phyloP scores from a whole-genome alignment of 2,888 invertebrate genomes.

The Dorcus parallelipipedus region DNA sequence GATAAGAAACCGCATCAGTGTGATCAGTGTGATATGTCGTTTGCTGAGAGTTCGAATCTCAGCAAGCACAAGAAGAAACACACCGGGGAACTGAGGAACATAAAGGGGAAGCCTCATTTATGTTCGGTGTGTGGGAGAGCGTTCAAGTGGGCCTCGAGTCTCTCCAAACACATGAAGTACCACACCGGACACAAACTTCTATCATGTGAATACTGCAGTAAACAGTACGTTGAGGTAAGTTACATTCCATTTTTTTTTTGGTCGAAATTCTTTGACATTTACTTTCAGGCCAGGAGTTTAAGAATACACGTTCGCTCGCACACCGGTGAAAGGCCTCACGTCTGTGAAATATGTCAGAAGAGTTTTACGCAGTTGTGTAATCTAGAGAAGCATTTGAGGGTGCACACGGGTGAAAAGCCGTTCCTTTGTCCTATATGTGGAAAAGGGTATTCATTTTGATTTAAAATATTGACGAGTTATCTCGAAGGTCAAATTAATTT shows the following conservation, averaged over 20 bases:
- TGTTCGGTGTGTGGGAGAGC: constrained; percentile 51
- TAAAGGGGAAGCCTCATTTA: constrained; percentile 48
- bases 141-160: constrained; percentile 53
- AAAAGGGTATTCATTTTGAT: constrained; percentile 38
- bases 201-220: constrained; percentile 49
- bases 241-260: not conserved
- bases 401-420: constrained; percentile 49
- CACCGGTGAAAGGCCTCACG: constrained; percentile 48
- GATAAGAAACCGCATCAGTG: constrained; percentile 51
- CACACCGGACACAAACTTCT: constrained; percentile 52
- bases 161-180: constrained; percentile 54
- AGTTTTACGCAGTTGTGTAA: constrained; percentile 48
- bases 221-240: constrained; percentile 50
- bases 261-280: constrained; percentile 5
- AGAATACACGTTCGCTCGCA: constrained; percentile 48
- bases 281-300: constrained; percentile 44
- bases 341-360: constrained; percentile 46
- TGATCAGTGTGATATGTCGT: constrained; percentile 51
- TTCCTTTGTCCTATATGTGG: constrained; percentile 47
- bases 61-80: constrained; percentile 53
- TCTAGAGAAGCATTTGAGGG: constrained; percentile 48
- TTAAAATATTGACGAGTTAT: not conserved
- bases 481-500: too few species aligned
- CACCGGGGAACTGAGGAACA: constrained; percentile 50
- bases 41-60: constrained; percentile 52